Conservation (phyloP, 2,888 invertebrate genomes). For the Athetis lepigone region DNA sequence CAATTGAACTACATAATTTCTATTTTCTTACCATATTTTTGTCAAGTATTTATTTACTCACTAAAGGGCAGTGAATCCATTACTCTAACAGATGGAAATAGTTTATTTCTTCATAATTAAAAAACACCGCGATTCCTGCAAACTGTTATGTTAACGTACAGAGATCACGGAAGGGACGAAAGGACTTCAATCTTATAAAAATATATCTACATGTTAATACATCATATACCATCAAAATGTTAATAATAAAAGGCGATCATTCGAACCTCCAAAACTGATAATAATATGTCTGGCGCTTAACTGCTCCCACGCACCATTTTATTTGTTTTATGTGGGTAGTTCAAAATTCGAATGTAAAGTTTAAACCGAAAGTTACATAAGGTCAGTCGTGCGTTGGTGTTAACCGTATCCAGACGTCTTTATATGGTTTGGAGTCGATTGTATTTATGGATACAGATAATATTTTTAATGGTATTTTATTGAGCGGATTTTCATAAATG, state of each 20-base stretch:
- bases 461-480: constrained; percentile 50
- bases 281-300: constrained; percentile 51
- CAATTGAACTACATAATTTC: too few relatives aligned
- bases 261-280: constrained; percentile 44
- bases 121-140: constrained; percentile 15
- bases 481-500: constrained; percentile 37
- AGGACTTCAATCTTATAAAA: background rate
- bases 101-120: constrained; percentile 29
- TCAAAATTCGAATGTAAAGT: constrained; percentile 58
- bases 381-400: constrained; percentile 73
- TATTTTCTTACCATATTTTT: background rate
- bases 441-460: constrained; percentile 54
- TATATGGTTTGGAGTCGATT: constrained; percentile 51
- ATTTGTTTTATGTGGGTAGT: constrained; percentile 66
- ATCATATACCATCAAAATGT: constrained; percentile 24
- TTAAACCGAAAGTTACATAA: constrained; percentile 57
- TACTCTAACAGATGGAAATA: constrained; percentile 46
- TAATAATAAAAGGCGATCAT: constrained; percentile 38
- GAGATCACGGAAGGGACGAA: constrained; percentile 9
- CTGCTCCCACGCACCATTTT: constrained; percentile 52
- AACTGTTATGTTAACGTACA: constrained; percentile 9
- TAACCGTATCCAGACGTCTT: constrained; percentile 60
- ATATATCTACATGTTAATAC: constrained; percentile 37
- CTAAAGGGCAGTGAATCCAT: constrained; percentile 38
- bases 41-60: constrained; percentile 4